A percentile compares a stretch with the other conserved stretches of the same genome.
Conservation (phyloP, 1,140 invertebrate species). For the Sycophaga agraensis region DNA sequence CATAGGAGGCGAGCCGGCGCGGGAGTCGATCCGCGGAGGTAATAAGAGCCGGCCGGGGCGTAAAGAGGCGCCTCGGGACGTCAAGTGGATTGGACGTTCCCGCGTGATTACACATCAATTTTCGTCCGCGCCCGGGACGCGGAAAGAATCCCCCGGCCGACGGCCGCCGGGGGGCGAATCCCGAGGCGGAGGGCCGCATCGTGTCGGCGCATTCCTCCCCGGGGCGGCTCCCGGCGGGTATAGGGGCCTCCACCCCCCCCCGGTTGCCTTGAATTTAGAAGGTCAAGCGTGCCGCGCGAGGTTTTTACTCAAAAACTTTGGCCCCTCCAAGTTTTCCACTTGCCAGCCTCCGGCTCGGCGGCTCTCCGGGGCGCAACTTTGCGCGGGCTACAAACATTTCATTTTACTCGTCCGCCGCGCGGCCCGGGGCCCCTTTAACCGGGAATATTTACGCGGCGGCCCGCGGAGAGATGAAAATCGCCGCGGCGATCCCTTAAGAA, state of each 20-base stretch:
- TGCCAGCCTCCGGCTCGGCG: too few species aligned
- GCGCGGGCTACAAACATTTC: too few species aligned
- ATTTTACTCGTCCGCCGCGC: too few species aligned
- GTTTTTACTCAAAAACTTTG: slow-evolving; percentile 4
- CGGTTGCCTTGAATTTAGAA: slow-evolving; percentile 1
- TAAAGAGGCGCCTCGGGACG: background rate
- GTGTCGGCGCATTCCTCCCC: background rate
- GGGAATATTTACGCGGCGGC: too few species aligned
- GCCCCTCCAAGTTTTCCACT: too few species aligned
- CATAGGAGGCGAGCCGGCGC: background rate
- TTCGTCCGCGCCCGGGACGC: background rate
- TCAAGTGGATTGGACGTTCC: slow-evolving; percentile 33
- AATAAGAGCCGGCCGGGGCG: slow-evolving; percentile 14
- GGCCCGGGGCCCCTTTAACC: too few species aligned
- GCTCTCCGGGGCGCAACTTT: too few species aligned
- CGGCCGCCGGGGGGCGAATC: background rate
- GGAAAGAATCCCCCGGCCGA: background rate
- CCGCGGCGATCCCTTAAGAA: too few species aligned
- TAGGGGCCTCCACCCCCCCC: too few species aligned
- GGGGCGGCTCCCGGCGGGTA: background rate
- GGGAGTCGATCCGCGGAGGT: slow-evolving; percentile 15
- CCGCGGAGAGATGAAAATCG: too few species aligned
- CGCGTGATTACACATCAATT: slow-evolving; percentile 36
- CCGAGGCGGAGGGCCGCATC: background rate
- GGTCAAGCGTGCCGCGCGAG: background rate